A percentile compares a stretch with the other conserved stretches of the same genome.
phyloP scores from a whole-genome alignment of 2,113 vertebrate genomes.

The Carassius gibelio region DNA sequence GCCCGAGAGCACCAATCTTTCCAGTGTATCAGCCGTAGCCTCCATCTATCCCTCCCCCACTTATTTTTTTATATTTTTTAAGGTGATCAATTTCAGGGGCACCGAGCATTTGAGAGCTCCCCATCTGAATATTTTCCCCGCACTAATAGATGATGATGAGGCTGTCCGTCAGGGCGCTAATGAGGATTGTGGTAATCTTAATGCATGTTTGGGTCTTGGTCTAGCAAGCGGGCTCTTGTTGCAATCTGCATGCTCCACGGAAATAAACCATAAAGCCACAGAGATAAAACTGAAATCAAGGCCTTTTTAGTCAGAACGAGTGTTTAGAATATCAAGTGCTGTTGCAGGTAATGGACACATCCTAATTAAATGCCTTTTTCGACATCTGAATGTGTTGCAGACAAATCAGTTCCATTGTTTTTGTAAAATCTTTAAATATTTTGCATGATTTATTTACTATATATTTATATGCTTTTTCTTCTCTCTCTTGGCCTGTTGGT shows the following conservation, averaged over 20 bases:
- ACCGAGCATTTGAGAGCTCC: slow-evolving; percentile 20
- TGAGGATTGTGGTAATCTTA: slow-evolving; percentile 13
- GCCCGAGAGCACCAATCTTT: slow-evolving; percentile 11
- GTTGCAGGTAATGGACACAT: neutral
- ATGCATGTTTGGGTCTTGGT: slow-evolving; percentile 28
- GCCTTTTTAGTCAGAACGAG: neutral
- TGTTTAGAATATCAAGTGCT: slow-evolving; percentile 19
- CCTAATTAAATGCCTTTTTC: neutral
- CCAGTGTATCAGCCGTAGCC: neutral
- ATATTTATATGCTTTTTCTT: no score
- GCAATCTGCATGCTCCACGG: neutral
- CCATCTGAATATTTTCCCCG: slow-evolving; percentile 15
- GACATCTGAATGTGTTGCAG: no score
- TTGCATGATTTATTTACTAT: neutral
- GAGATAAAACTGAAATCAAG: neutral
- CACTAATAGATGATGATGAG: slow-evolving; percentile 42
- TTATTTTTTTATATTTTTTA: neutral
- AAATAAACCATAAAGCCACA: neutral
- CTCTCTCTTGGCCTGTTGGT: neutral
- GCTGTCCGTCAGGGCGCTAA: slow-evolving; percentile 22
- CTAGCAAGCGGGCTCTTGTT: slow-evolving; percentile 11
- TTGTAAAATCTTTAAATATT: neutral
- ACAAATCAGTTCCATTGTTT: no score
- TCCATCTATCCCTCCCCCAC: neutral
- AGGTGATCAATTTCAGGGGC: slow-evolving; percentile 24